A percentile compares a stretch with the other conserved stretches of the same genome.
Evolutionary conservation across 2,888 invertebrate species (phyloP).

Genomic region (Thalpophila matura): DNA sequence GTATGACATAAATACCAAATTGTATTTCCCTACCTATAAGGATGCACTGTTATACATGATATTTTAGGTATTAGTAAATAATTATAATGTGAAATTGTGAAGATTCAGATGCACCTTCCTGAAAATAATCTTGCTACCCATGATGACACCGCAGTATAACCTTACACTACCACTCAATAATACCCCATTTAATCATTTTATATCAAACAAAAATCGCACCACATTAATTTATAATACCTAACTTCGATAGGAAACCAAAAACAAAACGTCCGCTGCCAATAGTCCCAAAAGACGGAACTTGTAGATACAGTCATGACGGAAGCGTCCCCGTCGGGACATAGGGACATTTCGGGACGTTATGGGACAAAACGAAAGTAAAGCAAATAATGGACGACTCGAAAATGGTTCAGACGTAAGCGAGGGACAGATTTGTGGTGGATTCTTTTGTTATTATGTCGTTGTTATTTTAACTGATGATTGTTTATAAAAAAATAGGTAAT

Average conservation of each 20-base stretch:
- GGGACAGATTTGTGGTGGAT: conserved; percentile 29
- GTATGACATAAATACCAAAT: too few species aligned
- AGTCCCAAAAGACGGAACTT: conserved; percentile 42
- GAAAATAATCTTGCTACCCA: too few species aligned
- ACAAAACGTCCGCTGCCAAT: conserved; percentile 27
- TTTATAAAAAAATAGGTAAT: too few species aligned
- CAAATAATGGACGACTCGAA: conserved; percentile 32
- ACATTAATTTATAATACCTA: conserved; percentile 25
- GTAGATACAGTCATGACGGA: conserved; percentile 48
- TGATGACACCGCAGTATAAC: too few species aligned
- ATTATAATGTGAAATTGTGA: too few species aligned
- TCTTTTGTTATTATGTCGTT: conserved; percentile 26
- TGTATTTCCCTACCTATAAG: too few species aligned
- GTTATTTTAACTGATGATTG: conserved; percentile 25
- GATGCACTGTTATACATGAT: too few species aligned
- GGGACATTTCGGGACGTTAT: conserved; percentile 10
- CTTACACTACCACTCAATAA: too few species aligned
- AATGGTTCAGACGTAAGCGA: conserved; percentile 20
- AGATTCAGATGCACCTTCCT: too few species aligned
- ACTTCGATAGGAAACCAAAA: conserved; percentile 26
- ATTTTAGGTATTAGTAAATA: too few species aligned
- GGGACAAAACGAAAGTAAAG: conserved; percentile 28
- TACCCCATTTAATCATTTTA: not conserved
- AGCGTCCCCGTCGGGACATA: conserved; percentile 14
- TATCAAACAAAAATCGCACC: not conserved